phyloP scores from a whole-genome alignment of 1,140 invertebrate genomes.

The Copidosoma floridanum region DNA sequence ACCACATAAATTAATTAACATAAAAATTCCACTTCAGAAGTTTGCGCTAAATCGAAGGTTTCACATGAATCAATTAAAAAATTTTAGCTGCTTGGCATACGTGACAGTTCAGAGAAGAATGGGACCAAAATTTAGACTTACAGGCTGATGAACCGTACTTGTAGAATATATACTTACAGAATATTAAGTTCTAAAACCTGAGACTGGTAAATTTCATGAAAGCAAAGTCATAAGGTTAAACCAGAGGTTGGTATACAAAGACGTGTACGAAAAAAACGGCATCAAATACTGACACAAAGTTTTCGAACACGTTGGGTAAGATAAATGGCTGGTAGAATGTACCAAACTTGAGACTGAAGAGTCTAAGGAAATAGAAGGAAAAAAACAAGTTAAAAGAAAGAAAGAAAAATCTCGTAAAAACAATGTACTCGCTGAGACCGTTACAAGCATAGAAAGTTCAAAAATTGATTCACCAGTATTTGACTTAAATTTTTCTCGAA shows the following conservation, averaged over 20 bases:
- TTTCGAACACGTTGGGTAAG: no score
- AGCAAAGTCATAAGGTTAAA: not conserved
- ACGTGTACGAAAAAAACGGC: not conserved
- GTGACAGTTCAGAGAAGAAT: not conserved
- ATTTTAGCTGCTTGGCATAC: not conserved
- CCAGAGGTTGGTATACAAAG: not conserved
- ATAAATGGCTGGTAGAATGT: no score
- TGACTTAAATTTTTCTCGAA: no score
- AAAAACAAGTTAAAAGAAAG: no score
- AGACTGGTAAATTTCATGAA: not conserved
- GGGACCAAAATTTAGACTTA: not conserved
- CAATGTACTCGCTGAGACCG: no score
- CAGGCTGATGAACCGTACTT: not conserved
- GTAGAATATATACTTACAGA: not conserved
- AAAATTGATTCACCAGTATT: no score
- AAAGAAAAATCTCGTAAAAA: no score
- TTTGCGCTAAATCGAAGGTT: not conserved
- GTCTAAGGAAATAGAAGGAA: no score
- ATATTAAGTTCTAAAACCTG: not conserved
- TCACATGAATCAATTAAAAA: not conserved
- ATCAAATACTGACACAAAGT: not conserved
- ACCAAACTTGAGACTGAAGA: no score
- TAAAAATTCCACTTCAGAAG: not conserved
- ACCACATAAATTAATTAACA: not conserved
- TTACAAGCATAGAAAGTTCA: no score